These are phyloP conservation scores for Ciconia maguari DNA, from an alignment of 2,113 vertebrate species.

Conservation along the genomic window DNA sequence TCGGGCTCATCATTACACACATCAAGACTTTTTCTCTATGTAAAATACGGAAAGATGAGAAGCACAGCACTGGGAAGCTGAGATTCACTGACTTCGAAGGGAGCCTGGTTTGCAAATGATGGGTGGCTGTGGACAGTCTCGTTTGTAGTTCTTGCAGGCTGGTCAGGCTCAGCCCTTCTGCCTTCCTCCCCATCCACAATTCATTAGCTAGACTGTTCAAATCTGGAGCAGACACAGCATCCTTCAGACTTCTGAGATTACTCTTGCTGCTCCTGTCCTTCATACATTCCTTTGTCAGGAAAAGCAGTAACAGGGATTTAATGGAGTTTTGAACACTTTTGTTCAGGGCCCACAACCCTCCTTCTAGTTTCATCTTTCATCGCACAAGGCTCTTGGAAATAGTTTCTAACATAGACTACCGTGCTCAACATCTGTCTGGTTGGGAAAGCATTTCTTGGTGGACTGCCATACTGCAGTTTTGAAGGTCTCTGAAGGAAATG, in stretches of 20 bases:
- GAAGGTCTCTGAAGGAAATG: constrained; percentile 24
- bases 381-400: background rate
- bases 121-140: background rate
- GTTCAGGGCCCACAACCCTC: background rate
- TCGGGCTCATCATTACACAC: background rate
- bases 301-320: constrained; percentile 24
- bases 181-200: background rate
- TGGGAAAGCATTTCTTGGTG: background rate
- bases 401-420: background rate
- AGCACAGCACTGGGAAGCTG: background rate
- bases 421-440: background rate
- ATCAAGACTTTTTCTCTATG: background rate
- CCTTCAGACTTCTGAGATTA: constrained; percentile 46
- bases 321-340: constrained; percentile 28
- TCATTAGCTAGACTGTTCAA: constrained; percentile 40
- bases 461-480: background rate
- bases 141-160: constrained; percentile 17
- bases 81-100: background rate
- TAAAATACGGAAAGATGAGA: constrained; percentile 6
- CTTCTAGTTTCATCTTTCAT: constrained; percentile 3
- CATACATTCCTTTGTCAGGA: background rate
- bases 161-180: constrained; percentile 1
- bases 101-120: constrained; percentile 8
- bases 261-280: constrained; percentile 21
- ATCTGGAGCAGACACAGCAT: constrained; percentile 17